Conservation (phyloP, 37 sponge, comb jelly and placozoan genomes). For the Petrosia ficiformis region DNA sequence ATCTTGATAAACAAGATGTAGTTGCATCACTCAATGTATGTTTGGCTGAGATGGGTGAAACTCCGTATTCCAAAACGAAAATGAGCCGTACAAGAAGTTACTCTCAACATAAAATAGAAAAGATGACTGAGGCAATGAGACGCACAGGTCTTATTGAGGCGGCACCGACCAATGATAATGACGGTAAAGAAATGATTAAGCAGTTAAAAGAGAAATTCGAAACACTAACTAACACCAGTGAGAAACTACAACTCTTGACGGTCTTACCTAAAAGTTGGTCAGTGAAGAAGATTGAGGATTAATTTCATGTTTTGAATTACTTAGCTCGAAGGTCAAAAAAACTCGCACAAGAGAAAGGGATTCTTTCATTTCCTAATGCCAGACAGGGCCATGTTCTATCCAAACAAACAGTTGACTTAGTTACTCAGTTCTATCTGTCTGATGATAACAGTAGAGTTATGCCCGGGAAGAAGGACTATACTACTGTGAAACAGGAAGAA, state of each 20-base stretch:
- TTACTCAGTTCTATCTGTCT: conserved; percentile 21
- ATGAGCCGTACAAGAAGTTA: too few relatives aligned
- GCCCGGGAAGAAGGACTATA: conserved; percentile 57
- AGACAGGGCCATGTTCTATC: conserved; percentile 8
- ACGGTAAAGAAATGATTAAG: conserved; percentile 14
- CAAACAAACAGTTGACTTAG: conserved; percentile 4
- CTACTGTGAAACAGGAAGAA: conserved; percentile 14
- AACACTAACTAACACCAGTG: conserved; percentile 8
- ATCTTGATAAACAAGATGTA: not conserved
- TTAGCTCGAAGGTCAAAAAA: conserved; percentile 23
- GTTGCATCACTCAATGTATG: not conserved
- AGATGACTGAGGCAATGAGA: conserved; percentile 10
- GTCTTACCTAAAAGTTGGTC: conserved; percentile 24
- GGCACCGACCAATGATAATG: not conserved
- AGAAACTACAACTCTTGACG: conserved; percentile 27
- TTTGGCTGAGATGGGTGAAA: not conserved
- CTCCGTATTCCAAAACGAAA: not conserved
- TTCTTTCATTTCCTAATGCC: conserved; percentile 22
- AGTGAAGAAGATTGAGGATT: not conserved
- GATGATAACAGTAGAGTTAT: conserved; percentile 40
- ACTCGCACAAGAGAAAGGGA: conserved; percentile 23
- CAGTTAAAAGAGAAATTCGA: conserved; percentile 39
- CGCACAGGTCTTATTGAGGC: conserved; percentile 32
- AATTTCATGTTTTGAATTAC: conserved; percentile 23
- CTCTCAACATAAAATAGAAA: not conserved